Evolutionary conservation across 1,140 invertebrate species (phyloP).

Genomic region (Orussus abietinus): DNA sequence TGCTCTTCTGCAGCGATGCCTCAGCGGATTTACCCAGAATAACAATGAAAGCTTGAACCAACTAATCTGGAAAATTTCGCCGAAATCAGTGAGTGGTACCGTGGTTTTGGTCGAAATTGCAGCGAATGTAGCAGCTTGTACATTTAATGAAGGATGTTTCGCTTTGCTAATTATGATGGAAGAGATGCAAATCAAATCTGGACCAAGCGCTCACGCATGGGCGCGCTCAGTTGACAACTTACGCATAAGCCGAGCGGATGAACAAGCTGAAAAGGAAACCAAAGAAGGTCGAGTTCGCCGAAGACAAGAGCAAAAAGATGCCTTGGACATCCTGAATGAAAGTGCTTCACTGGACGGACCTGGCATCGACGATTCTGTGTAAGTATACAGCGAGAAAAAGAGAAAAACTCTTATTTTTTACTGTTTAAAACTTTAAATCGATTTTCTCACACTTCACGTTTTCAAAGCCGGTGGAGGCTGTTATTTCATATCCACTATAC

Average conservation of each 20-base stretch:
- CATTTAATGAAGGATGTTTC: slow-evolving; percentile 13
- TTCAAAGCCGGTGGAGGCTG: slow-evolving; percentile 20
- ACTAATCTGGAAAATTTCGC: slow-evolving; percentile 21
- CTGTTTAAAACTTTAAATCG: slow-evolving; percentile 18
- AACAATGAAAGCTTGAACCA: slow-evolving; percentile 24
- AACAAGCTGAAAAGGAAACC: slow-evolving; percentile 10
- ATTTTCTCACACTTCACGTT: slow-evolving; percentile 13
- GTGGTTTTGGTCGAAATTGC: slow-evolving; percentile 15
- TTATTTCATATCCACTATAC: slow-evolving; percentile 15
- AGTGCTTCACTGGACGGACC: slow-evolving; percentile 10
- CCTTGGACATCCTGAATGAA: slow-evolving; percentile 12
- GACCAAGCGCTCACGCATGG: slow-evolving; percentile 16
- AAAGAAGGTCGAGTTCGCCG: slow-evolving; percentile 15
- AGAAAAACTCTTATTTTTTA: slow-evolving; percentile 9
- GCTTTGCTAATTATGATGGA: slow-evolving; percentile 12
- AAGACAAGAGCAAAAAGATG: slow-evolving; percentile 19
- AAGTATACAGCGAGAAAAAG: slow-evolving; percentile 10
- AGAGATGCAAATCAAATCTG: slow-evolving; percentile 13
- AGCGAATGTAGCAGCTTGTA: slow-evolving; percentile 13
- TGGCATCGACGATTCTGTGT: slow-evolving; percentile 18
- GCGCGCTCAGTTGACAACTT: slow-evolving; percentile 9
- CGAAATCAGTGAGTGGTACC: slow-evolving; percentile 18
- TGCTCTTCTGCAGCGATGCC: slow-evolving; percentile 19
- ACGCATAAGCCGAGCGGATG: slow-evolving; percentile 13
- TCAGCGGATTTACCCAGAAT: slow-evolving; percentile 26